Conservation (phyloP, 2,888 invertebrate genomes). For the Trichogramma evanescens region DNA sequence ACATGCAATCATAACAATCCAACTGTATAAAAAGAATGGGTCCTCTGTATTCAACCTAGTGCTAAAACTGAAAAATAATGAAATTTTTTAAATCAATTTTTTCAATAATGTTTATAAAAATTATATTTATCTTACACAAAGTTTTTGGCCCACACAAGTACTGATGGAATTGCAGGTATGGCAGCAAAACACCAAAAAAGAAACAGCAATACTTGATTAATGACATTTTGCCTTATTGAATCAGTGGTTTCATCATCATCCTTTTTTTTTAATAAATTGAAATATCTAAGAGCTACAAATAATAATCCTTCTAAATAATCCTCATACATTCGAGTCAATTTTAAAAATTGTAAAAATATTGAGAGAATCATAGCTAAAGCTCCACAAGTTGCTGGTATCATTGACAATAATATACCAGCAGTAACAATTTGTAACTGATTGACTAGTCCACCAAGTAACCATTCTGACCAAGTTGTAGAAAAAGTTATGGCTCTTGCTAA, state of each 20-base stretch:
- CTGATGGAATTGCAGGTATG: conserved; percentile 63
- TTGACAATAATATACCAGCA: conserved; percentile 57
- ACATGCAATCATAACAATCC: conserved; percentile 36
- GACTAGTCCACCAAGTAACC: conserved; percentile 56
- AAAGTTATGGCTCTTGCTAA: conserved; percentile 49
- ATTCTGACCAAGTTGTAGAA: conserved; percentile 54
- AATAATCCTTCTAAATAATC: conserved; percentile 64
- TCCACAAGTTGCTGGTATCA: conserved; percentile 65
- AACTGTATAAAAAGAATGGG: conserved; percentile 34
- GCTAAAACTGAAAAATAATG: conserved; percentile 32
- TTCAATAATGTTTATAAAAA: neutral
- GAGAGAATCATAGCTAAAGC: conserved; percentile 58
- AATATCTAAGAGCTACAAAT: conserved; percentile 47
- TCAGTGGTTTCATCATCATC: conserved; percentile 25
- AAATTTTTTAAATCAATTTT: neutral
- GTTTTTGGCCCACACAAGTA: conserved; percentile 74
- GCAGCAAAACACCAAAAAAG: conserved; percentile 61
- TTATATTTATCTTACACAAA: conserved; percentile 56
- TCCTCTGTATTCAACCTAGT: conserved; percentile 39
- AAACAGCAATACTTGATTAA: conserved; percentile 70
- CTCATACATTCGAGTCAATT: conserved; percentile 70
- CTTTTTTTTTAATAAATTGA: conserved; percentile 45
- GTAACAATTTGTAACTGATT: conserved; percentile 64
- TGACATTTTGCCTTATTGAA: conserved; percentile 45
- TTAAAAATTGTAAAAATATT: conserved; percentile 41